Evolutionary conservation across 1,140 invertebrate genomes (phyloP).

Genomic region (Teleogryllus occipitalis): DNA sequence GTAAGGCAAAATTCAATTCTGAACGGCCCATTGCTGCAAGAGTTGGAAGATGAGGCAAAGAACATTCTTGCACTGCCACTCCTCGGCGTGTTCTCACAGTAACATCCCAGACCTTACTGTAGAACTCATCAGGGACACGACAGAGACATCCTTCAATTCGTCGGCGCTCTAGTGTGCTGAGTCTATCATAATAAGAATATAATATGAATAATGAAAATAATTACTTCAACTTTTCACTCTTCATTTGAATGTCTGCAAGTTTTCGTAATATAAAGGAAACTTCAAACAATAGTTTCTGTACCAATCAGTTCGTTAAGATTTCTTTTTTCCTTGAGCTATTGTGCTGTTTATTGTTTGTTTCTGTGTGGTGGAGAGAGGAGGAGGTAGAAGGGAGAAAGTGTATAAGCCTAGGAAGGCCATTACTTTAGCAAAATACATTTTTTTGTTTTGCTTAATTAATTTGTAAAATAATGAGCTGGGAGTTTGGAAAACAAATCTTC

Average conservation of each 20-base stretch:
- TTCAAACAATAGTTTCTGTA: too few species aligned
- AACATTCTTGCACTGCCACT: constrained; percentile 73
- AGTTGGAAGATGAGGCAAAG: constrained; percentile 84
- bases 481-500: too few species aligned
- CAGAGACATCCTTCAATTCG: constrained; percentile 93
- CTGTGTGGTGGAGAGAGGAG: too few species aligned
- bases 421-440: too few species aligned
- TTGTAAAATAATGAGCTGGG: too few species aligned
- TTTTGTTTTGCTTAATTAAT: too few species aligned
- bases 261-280: background rate
- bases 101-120: constrained; percentile 93
- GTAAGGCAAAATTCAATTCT: constrained; percentile 91
- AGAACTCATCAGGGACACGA: constrained; percentile 89
- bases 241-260: background rate
- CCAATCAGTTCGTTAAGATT: too few species aligned
- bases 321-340: too few species aligned
- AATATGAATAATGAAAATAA: background rate
- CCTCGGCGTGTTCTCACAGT: constrained; percentile 78
- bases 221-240: background rate
- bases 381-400: too few species aligned
- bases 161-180: constrained; percentile 66
- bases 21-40: constrained; percentile 92
- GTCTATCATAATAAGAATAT: constrained; percentile 37
- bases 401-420: too few species aligned
- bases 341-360: too few species aligned